phyloP scores from a whole-genome alignment of 1,140 invertebrate genomes.

The Tetraneura akinire region DNA sequence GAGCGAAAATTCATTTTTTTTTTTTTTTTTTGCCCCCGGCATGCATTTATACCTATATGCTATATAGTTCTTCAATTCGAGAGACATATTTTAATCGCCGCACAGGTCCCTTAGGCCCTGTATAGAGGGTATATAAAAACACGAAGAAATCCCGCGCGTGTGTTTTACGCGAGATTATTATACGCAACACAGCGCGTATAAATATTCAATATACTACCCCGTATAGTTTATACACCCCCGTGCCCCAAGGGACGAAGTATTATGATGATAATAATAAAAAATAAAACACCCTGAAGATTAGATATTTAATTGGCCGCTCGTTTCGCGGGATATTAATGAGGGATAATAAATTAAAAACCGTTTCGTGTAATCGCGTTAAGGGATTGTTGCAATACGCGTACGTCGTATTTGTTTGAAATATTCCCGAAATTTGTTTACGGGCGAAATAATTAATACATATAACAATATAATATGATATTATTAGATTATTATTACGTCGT shows the following conservation, averaged over 20 bases:
- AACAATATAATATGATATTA: neutral
- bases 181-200: neutral
- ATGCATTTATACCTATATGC: too few species aligned
- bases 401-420: too few species aligned
- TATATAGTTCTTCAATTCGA: too few species aligned
- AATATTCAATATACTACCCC: too few species aligned
- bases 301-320: slow-evolving; percentile 27
- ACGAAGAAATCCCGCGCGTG: neutral
- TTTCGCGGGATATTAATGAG: slow-evolving; percentile 9
- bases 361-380: neutral
- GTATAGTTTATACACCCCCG: neutral
- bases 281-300: slow-evolving; percentile 27
- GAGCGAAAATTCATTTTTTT: too few species aligned
- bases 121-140: neutral
- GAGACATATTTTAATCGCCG: too few species aligned
- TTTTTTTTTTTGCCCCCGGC: too few species aligned
- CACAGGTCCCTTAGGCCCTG: neutral
- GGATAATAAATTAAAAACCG: slow-evolving; percentile 29
- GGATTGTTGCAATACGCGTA: neutral
- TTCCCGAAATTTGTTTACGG: too few species aligned
- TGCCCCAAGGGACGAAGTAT: slow-evolving; percentile 1
- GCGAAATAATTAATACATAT: too few species aligned
- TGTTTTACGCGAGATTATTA: neutral
- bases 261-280: slow-evolving; percentile 8
- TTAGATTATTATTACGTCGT: too few species aligned